Evolutionary conservation across 2,797 vertebrate species (phyloP), one percentile per base, ranked within the genome.

Genomic region (Arnoldichthys spilopterus): DNA sequence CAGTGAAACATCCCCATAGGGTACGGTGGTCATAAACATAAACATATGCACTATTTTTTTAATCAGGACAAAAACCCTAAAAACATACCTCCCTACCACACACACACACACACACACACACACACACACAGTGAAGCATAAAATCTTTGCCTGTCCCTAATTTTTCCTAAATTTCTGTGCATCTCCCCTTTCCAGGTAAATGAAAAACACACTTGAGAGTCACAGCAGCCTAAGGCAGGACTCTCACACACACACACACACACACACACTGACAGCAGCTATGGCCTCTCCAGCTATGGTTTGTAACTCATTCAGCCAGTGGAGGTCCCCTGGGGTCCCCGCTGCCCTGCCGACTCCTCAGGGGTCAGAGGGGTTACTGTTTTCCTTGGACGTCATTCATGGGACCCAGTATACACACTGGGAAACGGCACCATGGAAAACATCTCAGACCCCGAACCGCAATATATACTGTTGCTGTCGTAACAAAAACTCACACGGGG

Each of bases 341-440:
- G n/a, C 61, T 32, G 59, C 59, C 24, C 30, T 34, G 15, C 61
- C 5, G 7, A 59, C 64, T 59, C 54, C 2, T 9, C 43, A 64
- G 24, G 64, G 80, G 72, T 82, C 83, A 85, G 59, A 67, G 66
- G 84, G 92, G 88, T 86, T 76, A 80, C 77, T 92, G 90, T 92
- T 94, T 91, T 92, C 76, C 83, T 92, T 93, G 90, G 91, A 92
- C 84, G 81, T 82, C 79, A 86, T 92, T 91, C 90, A 89, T 92
- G 91, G 90, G 87, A 93, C 88, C 81, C 71, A 84, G 85, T 85
- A 70, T 87, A 83, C 81, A 87, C 84, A 83, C 86, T 91, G 87
- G 88, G 87, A 93, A 74, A 74, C 28, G 62, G 32, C 30, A 70
- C 34, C 8, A 56, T 83, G 71, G 67, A 83, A 80, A 77, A 82